Conservation (phyloP, 2,113 vertebrate genomes). For the Penelope pileata region DNA sequence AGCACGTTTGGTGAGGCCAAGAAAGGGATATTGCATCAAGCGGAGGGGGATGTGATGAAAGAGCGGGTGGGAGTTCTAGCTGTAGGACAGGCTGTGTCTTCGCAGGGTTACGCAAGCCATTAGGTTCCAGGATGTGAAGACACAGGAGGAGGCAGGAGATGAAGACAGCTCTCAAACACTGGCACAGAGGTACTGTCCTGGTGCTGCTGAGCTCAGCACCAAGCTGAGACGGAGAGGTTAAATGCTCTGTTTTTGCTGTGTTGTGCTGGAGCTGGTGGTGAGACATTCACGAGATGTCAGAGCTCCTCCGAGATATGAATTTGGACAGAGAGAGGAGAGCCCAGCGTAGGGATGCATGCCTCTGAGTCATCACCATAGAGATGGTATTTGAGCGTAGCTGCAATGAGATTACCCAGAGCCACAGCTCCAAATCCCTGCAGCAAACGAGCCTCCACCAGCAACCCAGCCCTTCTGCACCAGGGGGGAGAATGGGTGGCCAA, state of each 20-base stretch:
- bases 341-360: not conserved
- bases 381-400: slow-evolving; percentile 47
- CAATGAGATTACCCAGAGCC: slow-evolving; percentile 20
- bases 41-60: slow-evolving; percentile 13
- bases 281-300: not conserved
- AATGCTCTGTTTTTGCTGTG: not conserved
- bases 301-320: not conserved
- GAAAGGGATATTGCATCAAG: slow-evolving; percentile 30
- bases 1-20: not conserved
- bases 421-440: not conserved
- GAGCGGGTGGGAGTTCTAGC: not conserved
- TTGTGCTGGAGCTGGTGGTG: not conserved
- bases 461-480: accelerated
- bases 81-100: not conserved
- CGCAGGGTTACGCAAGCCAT: not conserved
- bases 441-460: not conserved
- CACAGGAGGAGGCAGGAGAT: not conserved
- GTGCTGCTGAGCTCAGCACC: not conserved
- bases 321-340: slow-evolving; percentile 37
- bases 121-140: not conserved
- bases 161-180: not conserved
- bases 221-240: not conserved
- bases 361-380: slow-evolving; percentile 54
- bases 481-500: not conserved
- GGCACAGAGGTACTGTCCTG: not conserved